These are phyloP conservation scores for Hyphantria cunea DNA, from an alignment of 1,140 invertebrate genomes.

Conservation along the genomic window DNA sequence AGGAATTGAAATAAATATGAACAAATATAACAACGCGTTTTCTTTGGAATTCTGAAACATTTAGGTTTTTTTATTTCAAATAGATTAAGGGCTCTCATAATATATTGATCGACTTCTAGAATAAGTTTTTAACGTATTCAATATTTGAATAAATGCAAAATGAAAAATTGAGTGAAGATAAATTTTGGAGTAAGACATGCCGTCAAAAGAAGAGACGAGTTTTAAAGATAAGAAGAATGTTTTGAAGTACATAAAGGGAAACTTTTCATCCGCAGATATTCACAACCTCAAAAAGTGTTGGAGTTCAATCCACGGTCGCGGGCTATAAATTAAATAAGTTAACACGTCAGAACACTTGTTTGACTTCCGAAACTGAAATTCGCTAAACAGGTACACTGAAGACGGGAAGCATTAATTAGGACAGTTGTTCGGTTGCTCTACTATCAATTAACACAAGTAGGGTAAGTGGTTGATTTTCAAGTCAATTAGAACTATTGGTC, in stretches of 20 bases:
- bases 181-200: no score
- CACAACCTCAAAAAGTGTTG: background rate
- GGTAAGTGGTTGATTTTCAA: constrained; percentile 12
- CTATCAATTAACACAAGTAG: constrained; percentile 4
- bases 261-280: no score
- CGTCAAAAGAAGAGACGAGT: no score
- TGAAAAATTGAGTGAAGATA: no score
- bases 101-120: no score
- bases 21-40: constrained; percentile 28
- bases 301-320: background rate
- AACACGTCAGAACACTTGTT: background rate
- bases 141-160: constrained; percentile 7
- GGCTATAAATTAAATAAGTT: background rate
- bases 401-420: constrained; percentile 13
- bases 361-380: background rate
- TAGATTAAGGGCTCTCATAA: no score
- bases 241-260: background rate
- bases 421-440: background rate
- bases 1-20: constrained; percentile 32
- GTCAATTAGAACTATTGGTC: constrained; percentile 7
- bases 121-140: background rate
- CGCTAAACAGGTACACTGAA: no score
- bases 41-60: constrained; percentile 5
- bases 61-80: no score
- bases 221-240: background rate